Evolutionary conservation across 2,797 vertebrate genomes (phyloP), one percentile per base, ranked within the genome.

Genomic region (Chiroxiphia lanceolata): DNA sequence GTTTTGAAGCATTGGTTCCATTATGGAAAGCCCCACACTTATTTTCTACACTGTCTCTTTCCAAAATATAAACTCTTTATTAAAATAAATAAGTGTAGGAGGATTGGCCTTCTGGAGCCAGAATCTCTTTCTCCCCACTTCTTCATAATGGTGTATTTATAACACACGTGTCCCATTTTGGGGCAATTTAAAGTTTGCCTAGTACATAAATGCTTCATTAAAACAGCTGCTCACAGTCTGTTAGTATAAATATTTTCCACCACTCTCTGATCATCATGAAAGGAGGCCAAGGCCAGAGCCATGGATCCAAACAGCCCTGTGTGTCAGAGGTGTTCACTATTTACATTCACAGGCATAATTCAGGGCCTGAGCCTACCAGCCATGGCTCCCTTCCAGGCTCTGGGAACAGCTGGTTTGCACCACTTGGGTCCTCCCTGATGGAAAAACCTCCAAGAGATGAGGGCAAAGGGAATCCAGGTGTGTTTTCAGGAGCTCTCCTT

Each of bases 191-290:
- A 89, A 96, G 29, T 91, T 91, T 96, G 81, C 83, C 71, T 85
- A 83, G 86, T 69, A 50, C 65, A 95, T 65, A 82, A 96, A 91
- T 78, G 64, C 83, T 96, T 92, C 95, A 76, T 96, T 93, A 78
- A 92, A 96, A 94, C 96, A 96, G 96, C 96, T 97, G 96, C 96
- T 96, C 78, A 75, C 96, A 96, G 90, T 95, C 94, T 96, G 93
- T 80, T 75, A 75, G 86, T 6, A 42, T 83, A 93, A 94, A 92
- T 95, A 93, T 94, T 96, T 97, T 83, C 94, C 86, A 94, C 57
- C 87, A 71, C 22, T 90, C 91, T 97, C 65, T 92, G 90, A 59
- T 83, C 57, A 22, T 65, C 0, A 1, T 44, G 88, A 95, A 68
- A 60, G 65, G 83, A 89, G 67, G 75, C 94, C 95, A 92, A 89